Percentiles rank a stretch among this genome's conserved stretches.
Evolutionary conservation across 2,888 invertebrate species (phyloP).

Genomic region (Lochmaea capreae): DNA sequence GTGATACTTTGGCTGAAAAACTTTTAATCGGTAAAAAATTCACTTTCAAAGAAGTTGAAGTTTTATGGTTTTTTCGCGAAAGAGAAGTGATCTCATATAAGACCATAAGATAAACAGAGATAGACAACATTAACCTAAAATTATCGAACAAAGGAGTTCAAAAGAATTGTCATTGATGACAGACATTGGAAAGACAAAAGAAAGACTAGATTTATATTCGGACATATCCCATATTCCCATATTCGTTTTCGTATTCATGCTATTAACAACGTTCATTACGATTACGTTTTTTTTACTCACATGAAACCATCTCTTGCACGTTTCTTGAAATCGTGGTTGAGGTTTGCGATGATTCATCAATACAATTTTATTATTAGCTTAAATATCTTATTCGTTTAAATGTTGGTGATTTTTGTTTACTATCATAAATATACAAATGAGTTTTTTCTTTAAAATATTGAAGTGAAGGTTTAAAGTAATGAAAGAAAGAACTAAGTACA

Average conservation of each 20-base stretch:
- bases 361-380: neutral
- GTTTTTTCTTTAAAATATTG: conserved; percentile 13
- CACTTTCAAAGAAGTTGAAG: no score
- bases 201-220: neutral
- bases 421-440: neutral
- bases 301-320: neutral
- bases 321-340: neutral
- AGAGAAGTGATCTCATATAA: neutral
- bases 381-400: conserved; percentile 4
- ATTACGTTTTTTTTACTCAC: neutral
- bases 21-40: no score
- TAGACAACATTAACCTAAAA: neutral
- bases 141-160: neutral
- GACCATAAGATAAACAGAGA: neutral
- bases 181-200: neutral
- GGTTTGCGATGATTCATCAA: conserved; percentile 8
- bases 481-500: conserved; percentile 18
- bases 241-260: neutral
- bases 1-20: no score
- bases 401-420: conserved; percentile 24
- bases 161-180: neutral
- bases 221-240: no score
- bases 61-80: neutral
- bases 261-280: neutral
- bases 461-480: conserved; percentile 20